Base-by-base conservation (phyloP, 2,888 invertebrate species). In the Apoderus coryli region DNA sequence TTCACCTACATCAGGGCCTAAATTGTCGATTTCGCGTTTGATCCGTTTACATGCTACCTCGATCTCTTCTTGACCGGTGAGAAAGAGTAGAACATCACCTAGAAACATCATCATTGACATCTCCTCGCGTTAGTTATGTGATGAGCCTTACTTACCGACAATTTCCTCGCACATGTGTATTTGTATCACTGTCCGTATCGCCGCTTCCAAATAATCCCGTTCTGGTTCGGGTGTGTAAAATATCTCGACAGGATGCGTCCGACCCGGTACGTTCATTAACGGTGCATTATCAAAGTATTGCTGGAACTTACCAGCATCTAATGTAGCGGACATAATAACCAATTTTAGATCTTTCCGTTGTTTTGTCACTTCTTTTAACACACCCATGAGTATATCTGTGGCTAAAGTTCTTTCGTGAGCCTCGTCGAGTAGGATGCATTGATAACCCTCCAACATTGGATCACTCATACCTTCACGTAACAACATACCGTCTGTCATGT, bases 401-500 rank as follows among this genome's bases (percentile, higher is more conserved):
- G 96, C 93, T 22, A 99, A 61, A 0, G 98, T 98, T 46, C 98
- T 74, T 63, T 99, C 98, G 61, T 99, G 98, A 49, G 98, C 98
- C 56, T 99, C 98, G 48, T 99, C 98, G 24, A 99, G 75, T 31
- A 99, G 61, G 22, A 95, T 81, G 3, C 93, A 93, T 52, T 93
- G 81, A 59, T 99, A 99, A 7, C 78, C 76, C 45, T 96, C 95
- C 4, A 99, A 61, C 76, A 96, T 84, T 0, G 98, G 96, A 57
- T 96, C 95, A 0, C 92, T 93, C 98, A 99, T 98, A 0, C 92
- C 96, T 64, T 99, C 98, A 37, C 98, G 67, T 16, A 99, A 64
- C 57, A 99, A 72, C 98, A 99, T 98, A 86, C 98, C 98, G 49
- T 98, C 96, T 9, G 98, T 98, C 90, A 96, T 90, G 56, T 98